Conservation (phyloP, 2,113 vertebrate genomes). For the Aleadryas rufinucha region DNA sequence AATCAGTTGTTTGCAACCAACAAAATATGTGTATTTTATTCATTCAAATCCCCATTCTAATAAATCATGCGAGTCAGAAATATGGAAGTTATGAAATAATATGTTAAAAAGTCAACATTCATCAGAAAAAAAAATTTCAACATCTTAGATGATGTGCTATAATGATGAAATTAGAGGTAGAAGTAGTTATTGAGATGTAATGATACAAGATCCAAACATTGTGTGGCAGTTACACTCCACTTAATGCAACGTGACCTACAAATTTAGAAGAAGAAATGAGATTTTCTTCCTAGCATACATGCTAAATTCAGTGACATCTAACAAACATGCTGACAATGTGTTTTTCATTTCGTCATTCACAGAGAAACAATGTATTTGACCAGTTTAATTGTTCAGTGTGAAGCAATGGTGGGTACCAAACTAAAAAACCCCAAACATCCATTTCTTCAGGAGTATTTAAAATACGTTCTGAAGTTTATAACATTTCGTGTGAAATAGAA, state of each 20-base stretch:
- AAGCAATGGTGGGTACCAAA: not conserved
- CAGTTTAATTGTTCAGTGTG: not conserved
- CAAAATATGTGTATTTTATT: not conserved
- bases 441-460: not conserved
- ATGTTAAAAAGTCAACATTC: not conserved
- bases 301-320: slow-evolving; percentile 32
- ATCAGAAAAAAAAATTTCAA: not conserved
- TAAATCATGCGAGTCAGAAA: not conserved
- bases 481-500: not conserved
- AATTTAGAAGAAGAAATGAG: slow-evolving; percentile 25
- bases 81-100: not conserved
- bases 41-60: not conserved
- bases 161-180: not conserved
- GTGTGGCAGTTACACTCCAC: not conserved
- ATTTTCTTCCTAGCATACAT: not conserved
- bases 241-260: not conserved
- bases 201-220: not conserved
- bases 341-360: slow-evolving; percentile 12
- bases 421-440: not conserved
- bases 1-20: not conserved
- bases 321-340: not conserved
- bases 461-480: not conserved
- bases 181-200: not conserved
- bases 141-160: not conserved
- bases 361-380: not conserved